phyloP scores from a whole-genome alignment of 2,797 vertebrate genomes.

The Stomatorhinus walkeri region DNA sequence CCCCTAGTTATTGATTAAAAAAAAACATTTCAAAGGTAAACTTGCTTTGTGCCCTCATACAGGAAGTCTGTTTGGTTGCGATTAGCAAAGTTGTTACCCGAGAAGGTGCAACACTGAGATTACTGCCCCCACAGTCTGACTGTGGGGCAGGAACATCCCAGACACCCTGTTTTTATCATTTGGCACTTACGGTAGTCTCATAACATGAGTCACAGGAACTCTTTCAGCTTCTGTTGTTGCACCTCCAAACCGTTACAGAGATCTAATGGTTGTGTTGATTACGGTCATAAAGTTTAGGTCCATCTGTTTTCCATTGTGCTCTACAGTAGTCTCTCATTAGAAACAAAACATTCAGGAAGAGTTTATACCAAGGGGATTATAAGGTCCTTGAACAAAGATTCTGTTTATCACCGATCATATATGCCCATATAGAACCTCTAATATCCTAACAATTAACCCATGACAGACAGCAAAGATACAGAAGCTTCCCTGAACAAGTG shows the following conservation, averaged over 20 bases:
- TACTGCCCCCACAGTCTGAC: neutral
- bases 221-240: neutral
- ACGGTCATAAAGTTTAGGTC: neutral
- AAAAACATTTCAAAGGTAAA: neutral
- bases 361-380: neutral
- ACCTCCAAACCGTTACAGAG: neutral
- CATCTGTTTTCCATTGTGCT: slow-evolving; percentile 7
- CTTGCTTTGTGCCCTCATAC: neutral
- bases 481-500: neutral
- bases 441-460: neutral
- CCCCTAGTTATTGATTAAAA: neutral
- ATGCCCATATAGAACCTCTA: neutral
- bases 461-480: neutral
- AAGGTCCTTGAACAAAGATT: neutral
- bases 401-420: slow-evolving; percentile 7
- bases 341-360: neutral
- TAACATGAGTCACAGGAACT: neutral
- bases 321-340: neutral
- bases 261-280: neutral
- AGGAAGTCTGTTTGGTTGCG: neutral
- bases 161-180: slow-evolving; percentile 3
- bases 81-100: neutral
- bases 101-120: neutral
- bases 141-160: neutral
- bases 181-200: neutral